A percentile compares a stretch with the other conserved stretches of the same genome.
Evolutionary conservation across 2,797 vertebrate species (phyloP).

Genomic region (Gymnothorax javanicus): DNA sequence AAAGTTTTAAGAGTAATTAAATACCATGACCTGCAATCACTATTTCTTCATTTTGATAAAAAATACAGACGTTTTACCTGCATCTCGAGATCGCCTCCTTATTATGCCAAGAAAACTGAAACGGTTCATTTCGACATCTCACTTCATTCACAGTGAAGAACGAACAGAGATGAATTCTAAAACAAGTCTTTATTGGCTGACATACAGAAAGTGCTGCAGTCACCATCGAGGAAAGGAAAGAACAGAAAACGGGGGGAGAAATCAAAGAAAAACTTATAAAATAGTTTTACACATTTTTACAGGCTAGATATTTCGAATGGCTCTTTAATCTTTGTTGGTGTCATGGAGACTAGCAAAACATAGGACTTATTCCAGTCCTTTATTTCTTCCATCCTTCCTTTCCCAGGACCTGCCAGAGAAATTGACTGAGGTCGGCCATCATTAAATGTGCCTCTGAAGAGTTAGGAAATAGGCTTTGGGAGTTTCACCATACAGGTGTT

Average conservation of each 20-base stretch:
- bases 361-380: not conserved
- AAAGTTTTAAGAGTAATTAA: not conserved
- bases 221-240: conserved; percentile 70
- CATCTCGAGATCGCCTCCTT: not conserved
- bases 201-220: conserved; percentile 77
- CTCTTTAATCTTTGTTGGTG: conserved; percentile 48
- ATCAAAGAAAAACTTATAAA: conserved; percentile 67
- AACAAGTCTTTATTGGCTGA: conserved; percentile 81
- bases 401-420: no score
- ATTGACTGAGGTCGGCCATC: no score
- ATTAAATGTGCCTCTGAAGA: no score
- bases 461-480: no score
- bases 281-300: conserved; percentile 74
- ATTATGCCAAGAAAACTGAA: not conserved
- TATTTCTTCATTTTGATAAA: not conserved
- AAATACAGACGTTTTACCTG: not conserved
- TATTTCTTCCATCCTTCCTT: no score
- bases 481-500: no score
- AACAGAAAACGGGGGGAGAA: conserved; percentile 67
- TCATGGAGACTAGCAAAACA: conserved; percentile 34
- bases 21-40: not conserved
- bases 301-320: conserved; percentile 64
- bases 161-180: conserved; percentile 67
- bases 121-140: not conserved
- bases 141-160: not conserved